Evolutionary conservation across 2,888 invertebrate genomes (phyloP).

Genomic region (Nowickia ferox): DNA sequence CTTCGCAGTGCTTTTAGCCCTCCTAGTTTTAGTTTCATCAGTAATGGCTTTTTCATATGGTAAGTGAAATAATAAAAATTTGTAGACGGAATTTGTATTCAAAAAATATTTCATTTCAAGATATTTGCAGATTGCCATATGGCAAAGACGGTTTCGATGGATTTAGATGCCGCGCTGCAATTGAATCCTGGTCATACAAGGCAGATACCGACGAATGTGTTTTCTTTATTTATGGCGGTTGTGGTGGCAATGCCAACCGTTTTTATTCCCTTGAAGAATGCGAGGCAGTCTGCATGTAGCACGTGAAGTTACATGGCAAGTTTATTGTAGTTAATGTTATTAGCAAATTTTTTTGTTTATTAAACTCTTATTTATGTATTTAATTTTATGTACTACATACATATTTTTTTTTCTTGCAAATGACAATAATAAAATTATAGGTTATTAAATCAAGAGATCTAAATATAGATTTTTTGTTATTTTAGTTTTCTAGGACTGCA

Average conservation of each 20-base stretch:
- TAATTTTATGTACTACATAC: no score
- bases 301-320: no score
- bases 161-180: neutral
- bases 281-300: neutral
- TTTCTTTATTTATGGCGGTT: neutral
- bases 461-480: no score
- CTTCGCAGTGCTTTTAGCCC: neutral
- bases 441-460: no score
- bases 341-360: no score
- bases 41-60: neutral
- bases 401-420: no score
- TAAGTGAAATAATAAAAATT: neutral
- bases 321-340: no score
- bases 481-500: no score
- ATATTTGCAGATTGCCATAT: neutral
- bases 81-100: neutral
- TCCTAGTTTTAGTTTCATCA: neutral
- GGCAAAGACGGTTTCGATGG: neutral
- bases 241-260: slow-evolving; percentile 9
- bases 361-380: no score
- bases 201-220: neutral
- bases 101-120: neutral
- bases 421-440: no score
- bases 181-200: neutral
- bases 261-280: neutral